Evolutionary conservation across 2,888 invertebrate genomes (phyloP), one percentile per base, ranked within the genome.

Genomic region (Platycheirus albimanus): DNA sequence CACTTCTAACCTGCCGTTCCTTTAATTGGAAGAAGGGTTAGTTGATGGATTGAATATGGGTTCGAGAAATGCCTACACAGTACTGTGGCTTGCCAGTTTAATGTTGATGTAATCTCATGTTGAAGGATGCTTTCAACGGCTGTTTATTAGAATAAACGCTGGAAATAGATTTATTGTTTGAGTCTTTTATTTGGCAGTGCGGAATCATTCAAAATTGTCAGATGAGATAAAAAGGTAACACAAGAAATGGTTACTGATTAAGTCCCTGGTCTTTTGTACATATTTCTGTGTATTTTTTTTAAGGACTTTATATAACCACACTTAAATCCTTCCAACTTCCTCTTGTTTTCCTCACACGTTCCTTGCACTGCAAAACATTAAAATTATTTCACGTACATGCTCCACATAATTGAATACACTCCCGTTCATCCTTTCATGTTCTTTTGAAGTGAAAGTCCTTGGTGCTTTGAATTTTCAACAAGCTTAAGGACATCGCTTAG

Each of bases 71-170:
- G 43, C 4, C 15, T 10, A 61, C 13, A 10, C 8, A 11, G 2
- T 15, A 4, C 15, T 15, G 45, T 45, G 45, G 41, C 49, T 56
- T 75, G 43, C 36, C 33, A 11, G 41, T 58, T 61, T 52, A 76
- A 76, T 64, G 47, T 69, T 56, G 70, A 71, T 76, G 81, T 81
- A 81, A 81, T 81, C 77, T 66, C 81, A 71, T 43, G 77, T 67
- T 77, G 72, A 72, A 83, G 77, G 66, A 83, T 83, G 70, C 77
- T 83, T 67, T 83, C 67, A 36, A 72, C 54, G 72, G 54, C 30
- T 81, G 61, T 67, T 81, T 71, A 47, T 77, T 64, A n/a, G n/a
- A n/a, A n/a, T n/a, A n/a, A n/a, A 49, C 49, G 20, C 66, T 61
- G 58, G 17, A 19, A 45, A 45, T 45, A 33, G 30, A 61, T 61